These are phyloP conservation scores for Oreochromis niloticus DNA, from an alignment of 2,113 vertebrate genomes.

Conservation along the genomic window DNA sequence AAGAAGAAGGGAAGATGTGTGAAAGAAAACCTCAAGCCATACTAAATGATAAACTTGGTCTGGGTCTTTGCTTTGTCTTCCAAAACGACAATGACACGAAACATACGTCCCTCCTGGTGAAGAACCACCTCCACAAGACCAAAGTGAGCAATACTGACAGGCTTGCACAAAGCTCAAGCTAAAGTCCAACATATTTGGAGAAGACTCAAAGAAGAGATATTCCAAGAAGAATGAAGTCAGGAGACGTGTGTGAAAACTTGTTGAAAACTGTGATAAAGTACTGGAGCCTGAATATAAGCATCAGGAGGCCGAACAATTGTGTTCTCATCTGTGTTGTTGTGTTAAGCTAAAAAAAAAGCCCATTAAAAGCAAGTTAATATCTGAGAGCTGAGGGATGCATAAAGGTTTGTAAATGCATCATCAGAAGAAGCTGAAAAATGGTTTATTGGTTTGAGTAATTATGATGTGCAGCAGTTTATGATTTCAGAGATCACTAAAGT, in stretches of 20 bases:
- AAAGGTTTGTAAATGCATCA: background rate
- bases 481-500: background rate
- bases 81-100: too few relatives aligned
- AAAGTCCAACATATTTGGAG: too few relatives aligned
- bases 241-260: too few relatives aligned
- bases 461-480: background rate
- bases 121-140: too few relatives aligned
- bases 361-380: background rate
- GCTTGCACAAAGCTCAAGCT: too few relatives aligned
- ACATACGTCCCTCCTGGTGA: too few relatives aligned
- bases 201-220: too few relatives aligned
- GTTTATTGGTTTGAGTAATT: background rate
- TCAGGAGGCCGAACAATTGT: background rate
- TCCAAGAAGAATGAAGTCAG: too few relatives aligned
- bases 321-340: background rate
- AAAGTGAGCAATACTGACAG: too few relatives aligned
- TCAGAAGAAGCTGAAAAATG: background rate
- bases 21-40: background rate
- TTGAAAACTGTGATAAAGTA: too few relatives aligned
- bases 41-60: background rate
- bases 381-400: background rate
- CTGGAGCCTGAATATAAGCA: background rate
- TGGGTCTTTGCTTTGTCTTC: background rate
- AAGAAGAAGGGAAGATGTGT: background rate
- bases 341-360: too few relatives aligned